Evolutionary conservation across 2,797 vertebrate species (phyloP).

Genomic region (Tauraco hartlaubi): DNA sequence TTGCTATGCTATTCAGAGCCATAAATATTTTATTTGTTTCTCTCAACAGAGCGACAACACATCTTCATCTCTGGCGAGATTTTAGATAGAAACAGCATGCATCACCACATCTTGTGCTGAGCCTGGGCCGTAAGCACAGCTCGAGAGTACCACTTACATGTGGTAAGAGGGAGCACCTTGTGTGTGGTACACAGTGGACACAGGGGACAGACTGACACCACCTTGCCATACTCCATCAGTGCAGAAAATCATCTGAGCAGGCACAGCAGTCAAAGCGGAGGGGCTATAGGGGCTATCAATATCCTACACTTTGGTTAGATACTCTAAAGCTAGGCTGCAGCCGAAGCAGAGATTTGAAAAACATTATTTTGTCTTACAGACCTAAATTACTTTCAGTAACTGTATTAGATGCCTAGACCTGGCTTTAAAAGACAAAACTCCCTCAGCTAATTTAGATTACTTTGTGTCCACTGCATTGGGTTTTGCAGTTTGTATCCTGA

Average conservation of each 20-base stretch:
- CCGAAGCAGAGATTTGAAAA: background rate
- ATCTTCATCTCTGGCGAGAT: background rate
- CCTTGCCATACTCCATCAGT: fast-evolving
- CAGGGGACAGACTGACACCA: background rate
- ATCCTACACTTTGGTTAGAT: background rate
- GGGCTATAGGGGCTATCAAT: background rate
- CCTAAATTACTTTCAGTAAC: background rate
- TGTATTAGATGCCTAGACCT: background rate
- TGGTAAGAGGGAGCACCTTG: background rate
- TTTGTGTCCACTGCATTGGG: background rate
- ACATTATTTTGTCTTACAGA: background rate
- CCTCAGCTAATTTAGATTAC: background rate
- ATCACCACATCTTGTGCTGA: fast-evolving
- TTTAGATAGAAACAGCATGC: background rate
- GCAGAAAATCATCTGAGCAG: background rate
- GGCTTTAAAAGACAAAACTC: background rate
- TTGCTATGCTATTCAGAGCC: background rate
- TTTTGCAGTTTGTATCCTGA: background rate
- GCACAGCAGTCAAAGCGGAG: background rate
- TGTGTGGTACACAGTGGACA: fast-evolving
- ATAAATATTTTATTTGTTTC: background rate
- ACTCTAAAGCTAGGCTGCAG: background rate
- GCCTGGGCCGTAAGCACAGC: background rate
- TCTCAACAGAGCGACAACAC: background rate
- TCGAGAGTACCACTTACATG: fast-evolving